Percentiles rank a stretch among this genome's conserved stretches.
These are phyloP conservation scores for Pseudorhiza aurosa DNA, from an alignment of 30 jellyfish, hydroid and myxozoan genomes.

Conservation along the genomic window DNA sequence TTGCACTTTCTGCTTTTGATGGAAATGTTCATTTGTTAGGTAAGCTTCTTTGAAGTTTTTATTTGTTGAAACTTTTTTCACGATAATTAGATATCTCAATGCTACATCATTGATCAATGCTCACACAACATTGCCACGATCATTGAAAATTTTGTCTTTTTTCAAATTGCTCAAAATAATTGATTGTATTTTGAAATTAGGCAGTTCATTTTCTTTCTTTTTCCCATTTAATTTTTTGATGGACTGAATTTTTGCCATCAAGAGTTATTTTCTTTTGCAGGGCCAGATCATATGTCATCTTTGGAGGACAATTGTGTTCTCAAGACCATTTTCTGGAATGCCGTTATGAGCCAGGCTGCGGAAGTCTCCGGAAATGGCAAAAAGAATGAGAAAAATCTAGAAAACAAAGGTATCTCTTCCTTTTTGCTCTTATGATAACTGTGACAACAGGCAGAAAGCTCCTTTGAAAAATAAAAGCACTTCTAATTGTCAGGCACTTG, in stretches of 20 bases:
- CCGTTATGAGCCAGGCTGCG: not conserved
- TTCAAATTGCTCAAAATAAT: no score
- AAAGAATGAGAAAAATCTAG: not conserved
- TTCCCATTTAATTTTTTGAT: no score
- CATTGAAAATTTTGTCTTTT: no score
- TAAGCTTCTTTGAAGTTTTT: not conserved
- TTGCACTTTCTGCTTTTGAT: slow-evolving; percentile 30
- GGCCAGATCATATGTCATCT: slow-evolving; percentile 48
- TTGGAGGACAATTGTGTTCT: not conserved
- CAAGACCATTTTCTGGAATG: slow-evolving; percentile 17
- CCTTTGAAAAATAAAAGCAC: not conserved
- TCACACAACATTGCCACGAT: no score
- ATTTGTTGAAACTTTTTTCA: not conserved
- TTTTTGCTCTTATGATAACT: not conserved
- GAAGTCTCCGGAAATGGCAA: not conserved
- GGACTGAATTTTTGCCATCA: no score
- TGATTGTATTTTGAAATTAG: no score
- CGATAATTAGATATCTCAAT: no score
- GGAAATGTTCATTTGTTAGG: slow-evolving; percentile 54
- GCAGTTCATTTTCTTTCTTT: no score
- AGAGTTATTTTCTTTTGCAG: slow-evolving; percentile 4
- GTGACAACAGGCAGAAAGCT: not conserved
- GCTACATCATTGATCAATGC: no score
- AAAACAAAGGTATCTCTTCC: slow-evolving; percentile 26
- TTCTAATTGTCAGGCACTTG: no score